Conservation (phyloP, 2,113 vertebrate genomes). For the Scortum barcoo region DNA sequence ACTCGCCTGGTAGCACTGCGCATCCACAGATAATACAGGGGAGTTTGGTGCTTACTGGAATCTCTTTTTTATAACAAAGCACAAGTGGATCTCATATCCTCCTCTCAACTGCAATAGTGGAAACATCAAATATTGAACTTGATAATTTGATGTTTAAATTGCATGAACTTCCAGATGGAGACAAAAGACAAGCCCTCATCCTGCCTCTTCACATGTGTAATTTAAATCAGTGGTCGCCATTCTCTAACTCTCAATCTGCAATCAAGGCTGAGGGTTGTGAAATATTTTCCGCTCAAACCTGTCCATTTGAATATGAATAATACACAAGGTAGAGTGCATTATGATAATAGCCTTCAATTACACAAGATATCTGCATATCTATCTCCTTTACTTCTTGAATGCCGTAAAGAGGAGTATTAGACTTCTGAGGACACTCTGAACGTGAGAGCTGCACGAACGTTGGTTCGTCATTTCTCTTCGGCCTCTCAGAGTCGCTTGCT, state of each 20-base stretch:
- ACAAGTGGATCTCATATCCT: slow-evolving; percentile 71
- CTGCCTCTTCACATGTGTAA: slow-evolving; percentile 73
- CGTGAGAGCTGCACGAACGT: slow-evolving; percentile 36
- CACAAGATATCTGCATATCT: slow-evolving; percentile 72
- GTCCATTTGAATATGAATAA: slow-evolving; percentile 81
- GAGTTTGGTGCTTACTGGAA: slow-evolving; percentile 38
- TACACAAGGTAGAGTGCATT: slow-evolving; percentile 81
- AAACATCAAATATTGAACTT: slow-evolving; percentile 77
- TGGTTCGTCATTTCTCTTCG: slow-evolving; percentile 49
- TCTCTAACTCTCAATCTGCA: slow-evolving; percentile 76
- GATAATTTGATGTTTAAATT: slow-evolving; percentile 77
- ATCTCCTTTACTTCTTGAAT: slow-evolving; percentile 65
- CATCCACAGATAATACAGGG: slow-evolving; percentile 44
- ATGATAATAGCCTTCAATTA: slow-evolving; percentile 82
- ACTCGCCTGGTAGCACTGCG: slow-evolving; percentile 35
- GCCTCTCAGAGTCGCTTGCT: slow-evolving; percentile 13
- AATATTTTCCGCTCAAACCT: slow-evolving; percentile 75
- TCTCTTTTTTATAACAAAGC: slow-evolving; percentile 64
- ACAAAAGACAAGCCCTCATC: slow-evolving; percentile 65
- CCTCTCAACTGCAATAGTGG: slow-evolving; percentile 65
- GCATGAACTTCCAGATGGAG: slow-evolving; percentile 59
- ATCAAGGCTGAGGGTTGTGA: slow-evolving; percentile 77
- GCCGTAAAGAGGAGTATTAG: slow-evolving; percentile 55
- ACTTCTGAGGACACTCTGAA: slow-evolving; percentile 58
- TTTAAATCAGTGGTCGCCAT: slow-evolving; percentile 74